Evolutionary conservation across 2,888 invertebrate genomes (phyloP).

Genomic region (Caenorhabditis sinica): DNA sequence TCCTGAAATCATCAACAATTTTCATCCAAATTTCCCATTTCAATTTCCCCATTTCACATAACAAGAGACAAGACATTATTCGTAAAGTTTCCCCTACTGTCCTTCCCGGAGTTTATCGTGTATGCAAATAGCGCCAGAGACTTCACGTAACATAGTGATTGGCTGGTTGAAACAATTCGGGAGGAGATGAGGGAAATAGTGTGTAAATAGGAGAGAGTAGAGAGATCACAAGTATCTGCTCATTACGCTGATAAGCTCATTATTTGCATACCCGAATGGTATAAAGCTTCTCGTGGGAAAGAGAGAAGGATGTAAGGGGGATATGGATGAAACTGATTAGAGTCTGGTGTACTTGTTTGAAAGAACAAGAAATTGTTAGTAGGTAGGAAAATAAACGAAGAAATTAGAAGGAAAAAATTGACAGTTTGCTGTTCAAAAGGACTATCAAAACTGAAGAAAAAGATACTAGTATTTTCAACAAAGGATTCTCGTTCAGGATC

Average conservation of each 20-base stretch:
- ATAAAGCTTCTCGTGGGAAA: neutral
- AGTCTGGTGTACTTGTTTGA: neutral
- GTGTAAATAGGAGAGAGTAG: neutral
- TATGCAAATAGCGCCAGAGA: slow-evolving; percentile 48
- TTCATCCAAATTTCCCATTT: neutral
- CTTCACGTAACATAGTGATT: slow-evolving; percentile 29
- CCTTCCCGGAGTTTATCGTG: slow-evolving; percentile 26
- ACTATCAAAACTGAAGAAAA: too few species aligned
- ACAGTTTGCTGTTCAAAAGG: too few species aligned
- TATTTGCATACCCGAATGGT: slow-evolving; percentile 39
- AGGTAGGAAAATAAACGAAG: too few species aligned
- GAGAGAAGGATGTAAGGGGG: neutral
- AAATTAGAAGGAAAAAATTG: too few species aligned
- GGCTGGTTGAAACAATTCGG: slow-evolving; percentile 15
- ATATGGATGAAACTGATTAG: neutral
- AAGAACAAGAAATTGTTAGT: too few species aligned
- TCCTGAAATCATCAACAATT: slow-evolving; percentile 41
- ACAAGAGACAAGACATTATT: neutral
- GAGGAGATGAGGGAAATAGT: neutral
- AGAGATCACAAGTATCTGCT: slow-evolving; percentile 49
- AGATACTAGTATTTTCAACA: too few species aligned
- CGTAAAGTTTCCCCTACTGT: slow-evolving; percentile 11
- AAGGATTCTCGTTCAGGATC: too few species aligned
- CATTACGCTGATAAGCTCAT: slow-evolving; percentile 37
- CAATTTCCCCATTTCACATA: neutral